Evolutionary conservation across 2,888 invertebrate species (phyloP).

Genomic region (Halocaridina rubra): DNA sequence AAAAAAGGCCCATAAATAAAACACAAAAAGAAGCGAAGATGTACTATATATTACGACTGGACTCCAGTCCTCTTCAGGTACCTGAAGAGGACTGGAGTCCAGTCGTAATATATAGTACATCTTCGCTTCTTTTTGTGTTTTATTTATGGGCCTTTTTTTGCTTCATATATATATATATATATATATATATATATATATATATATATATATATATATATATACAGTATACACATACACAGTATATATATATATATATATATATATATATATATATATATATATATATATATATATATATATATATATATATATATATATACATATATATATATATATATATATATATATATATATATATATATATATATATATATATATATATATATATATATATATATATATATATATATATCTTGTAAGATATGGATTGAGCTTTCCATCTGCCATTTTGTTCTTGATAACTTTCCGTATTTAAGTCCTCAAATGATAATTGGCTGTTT

Average conservation of each 20-base stretch:
- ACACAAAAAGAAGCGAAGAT: too few species aligned
- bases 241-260: background rate
- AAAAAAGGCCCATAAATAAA: too few species aligned
- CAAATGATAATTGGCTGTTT: too few species aligned
- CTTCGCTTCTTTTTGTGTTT: too few species aligned
- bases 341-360: background rate
- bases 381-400: background rate
- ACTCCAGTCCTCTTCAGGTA: too few species aligned
- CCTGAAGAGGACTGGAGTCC: too few species aligned
- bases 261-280: background rate
- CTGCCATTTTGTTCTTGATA: too few species aligned
- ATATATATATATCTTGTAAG: background rate
- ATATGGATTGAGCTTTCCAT: too few species aligned
- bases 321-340: background rate
- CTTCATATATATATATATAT: constrained; percentile 16
- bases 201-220: background rate
- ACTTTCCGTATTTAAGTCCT: too few species aligned
- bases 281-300: background rate
- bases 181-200: background rate
- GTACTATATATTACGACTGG: too few species aligned
- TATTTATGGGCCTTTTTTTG: too few species aligned
- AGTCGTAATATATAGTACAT: too few species aligned
- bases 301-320: background rate
- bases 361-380: background rate
- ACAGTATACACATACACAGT: background rate